Base-by-base conservation (phyloP, 2,797 vertebrate species). In the Brachyalestes nurse region DNA sequence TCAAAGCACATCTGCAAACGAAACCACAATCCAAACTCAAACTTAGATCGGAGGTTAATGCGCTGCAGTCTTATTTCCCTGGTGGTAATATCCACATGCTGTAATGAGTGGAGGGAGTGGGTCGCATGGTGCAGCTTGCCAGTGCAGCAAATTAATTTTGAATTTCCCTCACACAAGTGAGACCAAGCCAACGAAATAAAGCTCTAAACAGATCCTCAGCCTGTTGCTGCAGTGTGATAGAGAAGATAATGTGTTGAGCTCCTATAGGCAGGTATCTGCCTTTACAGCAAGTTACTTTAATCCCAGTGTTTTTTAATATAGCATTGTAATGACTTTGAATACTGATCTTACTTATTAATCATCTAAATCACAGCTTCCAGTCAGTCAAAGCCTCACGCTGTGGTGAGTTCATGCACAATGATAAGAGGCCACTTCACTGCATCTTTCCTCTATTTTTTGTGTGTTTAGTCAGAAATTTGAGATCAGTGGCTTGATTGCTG, bases 41-140 rank as follows among this genome's bases (percentile, higher is more conserved):
- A 12, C 19, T n/a, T 58, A 65, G 67, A 72, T 77, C 62, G 38
- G 60, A 77, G 40, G 25, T 21, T 40, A 72, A 55, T 58, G 57
- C 72, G 34, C 13, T 47, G 40, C 70, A 40, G 69, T 40, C 25
- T 23, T 58, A 64, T 55, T 72, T 51, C 14, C 74, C 19, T 47
- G 42, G 38, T 65, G 23, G 21, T 17, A 7, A 55, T 40, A 12
- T 67, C 53, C 42, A 12, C 47, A 79, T 1, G 10, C 21, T 61
- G 23, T 53, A 66, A 66, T 40, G 62, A 77, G 21, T n/a, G 10
- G 19, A 40, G 47, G 61, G 47, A 66, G 42, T 2, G 25, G 74
- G 47, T 45, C 21, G 14, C 58, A 28, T 47, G 40, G 12, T 75
- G 73, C 23, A 6, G 45, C 9, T 58, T 64, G 9, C 74, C 64